A percentile compares a stretch with the other conserved stretches of the same genome.
phyloP scores from a whole-genome alignment of 2,113 vertebrate genomes.

The Heterotilapia buettikoferi region DNA sequence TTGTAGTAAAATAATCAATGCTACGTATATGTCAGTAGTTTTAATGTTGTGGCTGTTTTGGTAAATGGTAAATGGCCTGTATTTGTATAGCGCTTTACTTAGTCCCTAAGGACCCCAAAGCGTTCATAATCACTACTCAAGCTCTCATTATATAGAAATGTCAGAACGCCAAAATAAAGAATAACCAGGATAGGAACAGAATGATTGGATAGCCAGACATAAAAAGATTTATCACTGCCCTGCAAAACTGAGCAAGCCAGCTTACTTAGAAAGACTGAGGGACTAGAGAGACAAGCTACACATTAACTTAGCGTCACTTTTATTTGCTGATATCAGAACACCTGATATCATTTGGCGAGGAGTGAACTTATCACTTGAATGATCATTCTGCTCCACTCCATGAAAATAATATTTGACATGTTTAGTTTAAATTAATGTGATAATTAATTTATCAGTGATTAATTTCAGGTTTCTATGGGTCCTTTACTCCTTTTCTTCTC shows the following conservation, averaged over 20 bases:
- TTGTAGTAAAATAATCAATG: neutral
- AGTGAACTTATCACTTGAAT: neutral
- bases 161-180: neutral
- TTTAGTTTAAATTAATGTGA: neutral
- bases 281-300: neutral
- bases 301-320: neutral
- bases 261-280: neutral
- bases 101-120: neutral
- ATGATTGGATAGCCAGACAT: neutral
- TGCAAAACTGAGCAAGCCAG: neutral
- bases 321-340: neutral
- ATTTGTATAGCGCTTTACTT: rapidly evolving
- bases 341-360: neutral
- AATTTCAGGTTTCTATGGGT: neutral
- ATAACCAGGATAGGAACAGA: neutral
- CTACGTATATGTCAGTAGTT: neutral
- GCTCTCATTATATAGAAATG: neutral
- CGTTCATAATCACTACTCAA: rapidly evolving
- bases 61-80: neutral
- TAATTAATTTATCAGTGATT: neutral
- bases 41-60: neutral
- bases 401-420: neutral
- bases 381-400: neutral
- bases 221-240: neutral
- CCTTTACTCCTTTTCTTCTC: neutral